Evolutionary conservation across 2,888 invertebrate genomes (phyloP).

Genomic region (Ormyrus rosae): DNA sequence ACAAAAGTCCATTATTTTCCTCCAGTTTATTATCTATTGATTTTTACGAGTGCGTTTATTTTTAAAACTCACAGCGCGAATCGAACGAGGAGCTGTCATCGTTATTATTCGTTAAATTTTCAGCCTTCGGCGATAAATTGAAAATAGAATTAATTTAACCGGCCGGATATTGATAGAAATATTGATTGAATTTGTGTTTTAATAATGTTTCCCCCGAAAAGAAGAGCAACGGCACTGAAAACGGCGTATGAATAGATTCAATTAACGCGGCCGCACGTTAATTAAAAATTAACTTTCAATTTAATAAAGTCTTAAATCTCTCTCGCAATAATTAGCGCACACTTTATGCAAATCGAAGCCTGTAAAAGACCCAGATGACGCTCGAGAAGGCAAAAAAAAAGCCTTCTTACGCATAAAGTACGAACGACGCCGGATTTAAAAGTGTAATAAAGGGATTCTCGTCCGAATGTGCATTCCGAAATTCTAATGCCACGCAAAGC

Average conservation of each 20-base stretch:
- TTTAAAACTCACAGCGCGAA: slow-evolving; percentile 6
- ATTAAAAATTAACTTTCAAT: neutral
- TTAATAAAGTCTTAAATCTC: no score
- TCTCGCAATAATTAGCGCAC: no score
- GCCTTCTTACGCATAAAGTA: no score
- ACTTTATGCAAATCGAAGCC: no score
- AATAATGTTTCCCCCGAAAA: no score
- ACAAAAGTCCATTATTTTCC: neutral
- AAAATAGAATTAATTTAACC: no score
- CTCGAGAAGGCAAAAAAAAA: no score
- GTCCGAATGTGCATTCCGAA: neutral
- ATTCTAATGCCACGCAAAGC: slow-evolving; percentile 23
- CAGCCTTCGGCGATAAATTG: slow-evolving; percentile 1
- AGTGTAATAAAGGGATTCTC: neutral
- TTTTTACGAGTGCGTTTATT: slow-evolving; percentile 13
- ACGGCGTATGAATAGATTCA: neutral
- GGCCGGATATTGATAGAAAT: no score
- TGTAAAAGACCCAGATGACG: no score
- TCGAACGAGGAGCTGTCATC: slow-evolving; percentile 7
- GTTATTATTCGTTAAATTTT: slow-evolving; percentile 7
- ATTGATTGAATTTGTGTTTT: no score
- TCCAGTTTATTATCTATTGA: slow-evolving; percentile 27
- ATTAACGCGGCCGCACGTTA: neutral
- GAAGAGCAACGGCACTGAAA: no score
- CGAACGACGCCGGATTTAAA: no score